Conservation (phyloP, 2,888 invertebrate genomes). For the Dugesia japonica region DNA sequence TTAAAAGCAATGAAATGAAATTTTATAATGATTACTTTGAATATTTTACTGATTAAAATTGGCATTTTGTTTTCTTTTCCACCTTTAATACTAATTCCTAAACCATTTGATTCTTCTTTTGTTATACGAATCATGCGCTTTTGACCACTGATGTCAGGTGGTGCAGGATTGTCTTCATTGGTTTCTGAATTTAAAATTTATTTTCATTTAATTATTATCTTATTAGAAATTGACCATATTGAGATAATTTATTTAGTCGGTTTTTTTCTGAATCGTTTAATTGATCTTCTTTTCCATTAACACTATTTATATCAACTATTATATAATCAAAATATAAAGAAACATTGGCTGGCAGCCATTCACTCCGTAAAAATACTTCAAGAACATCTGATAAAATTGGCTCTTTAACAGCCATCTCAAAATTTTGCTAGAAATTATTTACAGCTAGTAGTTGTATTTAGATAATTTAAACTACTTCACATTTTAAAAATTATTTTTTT, state of each 20-base stretch:
- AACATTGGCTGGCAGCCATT: constrained; percentile 9
- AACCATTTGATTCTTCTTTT: constrained; percentile 88
- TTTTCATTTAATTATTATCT: no score
- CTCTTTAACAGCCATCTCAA: constrained; percentile 4
- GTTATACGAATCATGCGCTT: constrained; percentile 81
- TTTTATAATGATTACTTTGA: no score
- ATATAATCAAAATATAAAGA: neutral
- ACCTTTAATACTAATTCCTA: constrained; percentile 95
- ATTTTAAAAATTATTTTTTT: no score
- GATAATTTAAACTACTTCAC: neutral
- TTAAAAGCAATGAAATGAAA: no score
- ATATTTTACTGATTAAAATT: constrained; percentile 92
- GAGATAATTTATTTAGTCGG: neutral
- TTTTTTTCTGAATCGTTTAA: neutral
- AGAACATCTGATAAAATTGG: constrained; percentile 6
- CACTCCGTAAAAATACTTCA: constrained; percentile 3
- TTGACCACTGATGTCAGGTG: constrained; percentile 26
- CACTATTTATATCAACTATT: neutral
- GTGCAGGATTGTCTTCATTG: constrained; percentile 16
- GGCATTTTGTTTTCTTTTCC: constrained; percentile 98
- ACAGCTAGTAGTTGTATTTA: constrained; percentile 7
- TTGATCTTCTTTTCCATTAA: neutral
- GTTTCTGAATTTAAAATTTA: neutral
- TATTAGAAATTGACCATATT: neutral
- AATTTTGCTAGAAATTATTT: neutral